These are phyloP conservation scores for Dreissena polymorpha DNA, from an alignment of 1,140 invertebrate genomes.

Conservation along the genomic window DNA sequence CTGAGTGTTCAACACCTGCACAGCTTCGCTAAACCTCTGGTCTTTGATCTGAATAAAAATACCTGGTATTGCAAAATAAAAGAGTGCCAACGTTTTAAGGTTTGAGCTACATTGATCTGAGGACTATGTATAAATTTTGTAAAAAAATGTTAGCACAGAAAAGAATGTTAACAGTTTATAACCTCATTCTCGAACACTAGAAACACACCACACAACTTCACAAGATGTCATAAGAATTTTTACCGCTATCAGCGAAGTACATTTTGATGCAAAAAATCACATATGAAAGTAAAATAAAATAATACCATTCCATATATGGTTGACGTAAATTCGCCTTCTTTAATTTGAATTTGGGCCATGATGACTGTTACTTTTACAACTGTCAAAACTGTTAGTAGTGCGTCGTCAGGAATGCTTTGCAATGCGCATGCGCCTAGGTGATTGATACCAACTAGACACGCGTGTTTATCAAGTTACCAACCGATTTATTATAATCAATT, in stretches of 20 bases:
- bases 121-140: background rate
- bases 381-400: background rate
- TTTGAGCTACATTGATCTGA: background rate
- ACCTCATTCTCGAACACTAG: too few relatives aligned
- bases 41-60: conserved; percentile 97
- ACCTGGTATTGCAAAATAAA: too few relatives aligned
- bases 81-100: background rate
- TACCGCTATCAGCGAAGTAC: too few relatives aligned
- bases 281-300: background rate
- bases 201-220: too few relatives aligned
- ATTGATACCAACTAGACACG: background rate
- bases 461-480: too few relatives aligned
- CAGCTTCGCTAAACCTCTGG: conserved; percentile 92
- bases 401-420: conserved; percentile 44
- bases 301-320: conserved; percentile 78
- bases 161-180: too few relatives aligned
- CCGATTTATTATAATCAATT: too few relatives aligned
- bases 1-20: conserved; percentile 89
- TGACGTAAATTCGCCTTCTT: conserved; percentile 79
- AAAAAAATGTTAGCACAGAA: background rate
- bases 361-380: background rate
- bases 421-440: conserved; percentile 22
- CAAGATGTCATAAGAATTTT: too few relatives aligned
- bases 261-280: background rate
- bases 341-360: conserved; percentile 78